These are phyloP conservation scores for Siphlonurus alternatus DNA, from an alignment of 2,888 invertebrate species.

Conservation along the genomic window DNA sequence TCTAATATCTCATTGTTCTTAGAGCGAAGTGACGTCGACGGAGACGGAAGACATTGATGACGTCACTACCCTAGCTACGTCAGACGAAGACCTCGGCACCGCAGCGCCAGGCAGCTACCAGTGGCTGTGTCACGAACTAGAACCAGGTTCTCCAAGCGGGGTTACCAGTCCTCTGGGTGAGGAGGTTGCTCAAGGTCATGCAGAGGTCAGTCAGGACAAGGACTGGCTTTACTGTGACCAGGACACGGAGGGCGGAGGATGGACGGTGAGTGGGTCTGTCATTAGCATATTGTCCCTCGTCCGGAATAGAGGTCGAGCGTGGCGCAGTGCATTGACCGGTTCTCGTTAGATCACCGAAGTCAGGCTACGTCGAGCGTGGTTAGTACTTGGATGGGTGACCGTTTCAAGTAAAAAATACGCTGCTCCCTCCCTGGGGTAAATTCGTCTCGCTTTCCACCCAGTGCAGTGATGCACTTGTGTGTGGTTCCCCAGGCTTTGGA, in stretches of 20 bases:
- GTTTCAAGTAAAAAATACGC: too few species aligned
- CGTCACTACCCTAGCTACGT: not conserved
- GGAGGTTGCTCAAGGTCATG: not conserved
- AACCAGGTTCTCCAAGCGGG: not conserved
- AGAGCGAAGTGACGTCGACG: not conserved
- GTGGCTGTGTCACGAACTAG: not conserved
- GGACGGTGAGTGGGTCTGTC: constrained; percentile 50
- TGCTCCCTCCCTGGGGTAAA: too few species aligned
- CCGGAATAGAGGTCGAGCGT: too few species aligned
- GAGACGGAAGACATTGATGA: not conserved
- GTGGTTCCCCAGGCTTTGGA: too few species aligned
- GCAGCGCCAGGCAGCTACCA: not conserved
- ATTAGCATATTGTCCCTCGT: too few species aligned
- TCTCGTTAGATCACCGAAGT: too few species aligned
- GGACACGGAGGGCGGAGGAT: constrained; percentile 43
- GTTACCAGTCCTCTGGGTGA: not conserved
- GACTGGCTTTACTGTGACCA: constrained; percentile 33
- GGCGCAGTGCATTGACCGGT: too few species aligned
- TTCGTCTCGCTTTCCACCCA: too few species aligned
- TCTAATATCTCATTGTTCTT: too few species aligned
- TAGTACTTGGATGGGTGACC: too few species aligned
- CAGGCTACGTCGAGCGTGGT: too few species aligned
- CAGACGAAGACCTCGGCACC: not conserved
- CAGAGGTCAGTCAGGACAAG: constrained; percentile 4
- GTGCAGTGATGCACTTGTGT: too few species aligned